Percentiles rank a stretch among this genome's conserved stretches.
phyloP scores from a whole-genome alignment of 2,797 vertebrate genomes.

The Notolepis coatsorum region DNA sequence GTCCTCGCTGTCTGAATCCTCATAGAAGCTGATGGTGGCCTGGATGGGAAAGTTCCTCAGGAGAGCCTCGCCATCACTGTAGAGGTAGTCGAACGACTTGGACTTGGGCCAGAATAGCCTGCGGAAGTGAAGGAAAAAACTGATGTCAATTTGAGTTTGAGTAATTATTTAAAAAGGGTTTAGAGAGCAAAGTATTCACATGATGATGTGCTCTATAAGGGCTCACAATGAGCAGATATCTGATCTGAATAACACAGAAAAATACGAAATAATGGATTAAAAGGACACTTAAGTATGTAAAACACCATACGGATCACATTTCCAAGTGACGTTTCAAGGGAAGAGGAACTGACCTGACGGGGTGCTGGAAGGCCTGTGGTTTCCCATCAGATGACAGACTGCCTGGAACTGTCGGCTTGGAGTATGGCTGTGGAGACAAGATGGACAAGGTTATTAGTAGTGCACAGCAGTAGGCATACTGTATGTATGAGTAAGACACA shows the following conservation, averaged over 20 bases:
- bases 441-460: constrained; percentile 61
- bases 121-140: constrained; percentile 39
- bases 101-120: constrained; percentile 89
- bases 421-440: constrained; percentile 73
- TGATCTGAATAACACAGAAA: too few relatives aligned
- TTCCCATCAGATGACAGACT: constrained; percentile 66
- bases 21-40: constrained; percentile 87
- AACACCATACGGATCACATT: too few relatives aligned
- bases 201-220: too few relatives aligned
- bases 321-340: too few relatives aligned
- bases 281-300: background rate
- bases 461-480: too few relatives aligned
- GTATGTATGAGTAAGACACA: too few relatives aligned
- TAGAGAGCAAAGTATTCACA: too few relatives aligned
- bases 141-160: too few relatives aligned
- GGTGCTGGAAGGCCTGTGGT: constrained; percentile 80
- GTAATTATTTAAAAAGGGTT: too few relatives aligned
- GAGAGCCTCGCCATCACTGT: constrained; percentile 81
- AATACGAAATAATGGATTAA: too few relatives aligned
- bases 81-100: constrained; percentile 87
- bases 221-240: too few relatives aligned
- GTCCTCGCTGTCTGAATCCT: constrained; percentile 79
- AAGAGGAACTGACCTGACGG: constrained; percentile 82
- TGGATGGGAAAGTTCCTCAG: constrained; percentile 87
- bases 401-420: constrained; percentile 45